Evolutionary conservation across 37 sponge, comb jelly and placozoan species (phyloP).

Genomic region (Agelas oroides): DNA sequence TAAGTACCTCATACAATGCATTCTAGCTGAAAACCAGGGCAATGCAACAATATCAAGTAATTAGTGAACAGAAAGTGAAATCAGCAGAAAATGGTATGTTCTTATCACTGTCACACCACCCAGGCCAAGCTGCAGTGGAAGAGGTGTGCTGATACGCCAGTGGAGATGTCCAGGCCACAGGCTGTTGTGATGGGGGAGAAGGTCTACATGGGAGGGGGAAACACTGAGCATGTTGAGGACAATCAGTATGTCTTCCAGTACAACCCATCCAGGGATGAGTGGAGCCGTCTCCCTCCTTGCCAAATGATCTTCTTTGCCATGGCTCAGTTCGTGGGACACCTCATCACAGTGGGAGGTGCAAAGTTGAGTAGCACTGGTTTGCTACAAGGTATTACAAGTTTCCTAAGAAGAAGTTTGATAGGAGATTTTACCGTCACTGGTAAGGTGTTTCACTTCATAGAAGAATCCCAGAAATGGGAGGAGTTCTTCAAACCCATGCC

Average conservation of each 20-base stretch:
- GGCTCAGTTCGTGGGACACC: neutral
- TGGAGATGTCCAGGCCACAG: neutral
- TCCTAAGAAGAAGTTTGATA: too few relatives aligned
- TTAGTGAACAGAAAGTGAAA: too few relatives aligned
- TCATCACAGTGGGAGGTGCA: slow-evolving; percentile 31
- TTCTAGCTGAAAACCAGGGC: too few relatives aligned
- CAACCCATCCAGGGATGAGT: neutral
- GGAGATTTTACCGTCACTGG: neutral
- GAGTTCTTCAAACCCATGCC: neutral
- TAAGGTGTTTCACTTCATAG: neutral
- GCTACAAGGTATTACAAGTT: too few relatives aligned
- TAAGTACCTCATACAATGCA: too few relatives aligned
- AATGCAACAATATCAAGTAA: too few relatives aligned
- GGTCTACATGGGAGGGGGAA: slow-evolving; percentile 35
- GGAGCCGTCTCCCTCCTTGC: neutral
- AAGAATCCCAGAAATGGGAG: neutral
- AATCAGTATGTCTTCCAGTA: neutral
- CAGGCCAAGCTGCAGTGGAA: slow-evolving; percentile 13
- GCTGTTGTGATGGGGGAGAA: neutral
- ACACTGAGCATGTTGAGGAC: neutral
- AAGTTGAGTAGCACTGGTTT: too few relatives aligned
- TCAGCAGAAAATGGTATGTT: too few relatives aligned
- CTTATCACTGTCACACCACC: too few relatives aligned
- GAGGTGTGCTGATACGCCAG: neutral
- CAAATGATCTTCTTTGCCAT: neutral